Conservation (phyloP, 92 coral and sea anemone species). For the Porites evermanni region DNA sequence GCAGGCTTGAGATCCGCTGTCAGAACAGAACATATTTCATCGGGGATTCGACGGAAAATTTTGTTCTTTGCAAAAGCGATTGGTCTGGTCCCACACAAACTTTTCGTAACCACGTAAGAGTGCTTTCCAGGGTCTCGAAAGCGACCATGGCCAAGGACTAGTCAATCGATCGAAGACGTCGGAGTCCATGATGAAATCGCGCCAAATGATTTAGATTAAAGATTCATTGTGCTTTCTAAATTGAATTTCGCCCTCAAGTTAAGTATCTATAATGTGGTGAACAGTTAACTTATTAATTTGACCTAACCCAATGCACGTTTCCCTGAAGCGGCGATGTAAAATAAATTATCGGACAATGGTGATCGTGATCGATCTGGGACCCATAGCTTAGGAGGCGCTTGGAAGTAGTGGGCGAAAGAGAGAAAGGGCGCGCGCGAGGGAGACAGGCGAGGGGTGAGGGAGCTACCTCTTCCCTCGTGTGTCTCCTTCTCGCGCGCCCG, state of each 20-base stretch:
- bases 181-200: conserved; percentile 8
- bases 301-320: neutral
- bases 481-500: no score
- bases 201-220: neutral
- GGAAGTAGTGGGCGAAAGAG: no score
- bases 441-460: no score
- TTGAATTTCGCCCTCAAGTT: neutral
- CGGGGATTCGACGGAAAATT: conserved; percentile 12
- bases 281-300: neutral
- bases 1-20: conserved; percentile 32
- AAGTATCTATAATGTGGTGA: neutral
- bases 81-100: conserved; percentile 18
- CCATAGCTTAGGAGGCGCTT: no score
- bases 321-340: neutral
- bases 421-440: no score
- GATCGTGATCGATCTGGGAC: no score
- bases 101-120: conserved; percentile 19
- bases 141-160: conserved; percentile 23
- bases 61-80: neutral
- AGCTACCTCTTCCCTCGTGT: no score
- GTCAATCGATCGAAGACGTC: neutral
- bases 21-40: conserved; percentile 19
- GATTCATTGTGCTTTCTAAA: neutral
- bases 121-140: conserved; percentile 43
- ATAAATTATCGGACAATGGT: no score